Evolutionary conservation across 92 coral and sea anemone species (phyloP).

Genomic region (Scolanthus callimorphus): DNA sequence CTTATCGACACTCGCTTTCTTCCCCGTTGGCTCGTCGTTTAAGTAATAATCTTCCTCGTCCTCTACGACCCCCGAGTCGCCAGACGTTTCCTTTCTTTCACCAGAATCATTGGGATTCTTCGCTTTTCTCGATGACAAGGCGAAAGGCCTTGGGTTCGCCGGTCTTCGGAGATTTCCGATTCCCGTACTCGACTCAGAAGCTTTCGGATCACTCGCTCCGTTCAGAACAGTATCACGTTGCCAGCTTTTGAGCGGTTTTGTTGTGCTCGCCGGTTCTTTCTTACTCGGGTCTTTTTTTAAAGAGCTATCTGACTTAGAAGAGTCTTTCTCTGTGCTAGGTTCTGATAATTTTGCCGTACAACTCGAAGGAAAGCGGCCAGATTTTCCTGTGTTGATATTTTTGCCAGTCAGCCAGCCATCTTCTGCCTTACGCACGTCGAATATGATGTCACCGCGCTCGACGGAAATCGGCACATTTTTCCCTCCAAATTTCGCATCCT

Average conservation of each 20-base stretch:
- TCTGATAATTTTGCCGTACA: slow-evolving; percentile 78
- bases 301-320: slow-evolving; percentile 6
- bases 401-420: slow-evolving; percentile 89
- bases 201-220: slow-evolving; percentile 17
- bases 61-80: slow-evolving; percentile 64
- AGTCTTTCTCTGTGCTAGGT: slow-evolving; percentile 34
- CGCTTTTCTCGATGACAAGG: slow-evolving; percentile 22
- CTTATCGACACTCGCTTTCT: slow-evolving; percentile 7
- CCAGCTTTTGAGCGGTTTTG: slow-evolving; percentile 23
- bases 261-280: slow-evolving; percentile 17
- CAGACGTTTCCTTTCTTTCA: slow-evolving; percentile 58
- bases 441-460: slow-evolving; percentile 84
- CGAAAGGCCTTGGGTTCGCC: slow-evolving; percentile 29
- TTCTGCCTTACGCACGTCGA: slow-evolving; percentile 75
- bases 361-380: slow-evolving; percentile 82
- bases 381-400: slow-evolving; percentile 75
- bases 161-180: slow-evolving; percentile 21
- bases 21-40: slow-evolving; percentile 45
- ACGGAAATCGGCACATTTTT: slow-evolving; percentile 76
- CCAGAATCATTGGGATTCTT: slow-evolving; percentile 10
- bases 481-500: slow-evolving; percentile 62
- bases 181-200: slow-evolving; percentile 16
- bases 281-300: slow-evolving; percentile 16
- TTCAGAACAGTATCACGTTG: slow-evolving; percentile 3
- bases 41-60: slow-evolving; percentile 56